A percentile compares a stretch with the other conserved stretches of the same genome.
phyloP scores from a whole-genome alignment of 2,113 vertebrate genomes.

The Nibea albiflora region DNA sequence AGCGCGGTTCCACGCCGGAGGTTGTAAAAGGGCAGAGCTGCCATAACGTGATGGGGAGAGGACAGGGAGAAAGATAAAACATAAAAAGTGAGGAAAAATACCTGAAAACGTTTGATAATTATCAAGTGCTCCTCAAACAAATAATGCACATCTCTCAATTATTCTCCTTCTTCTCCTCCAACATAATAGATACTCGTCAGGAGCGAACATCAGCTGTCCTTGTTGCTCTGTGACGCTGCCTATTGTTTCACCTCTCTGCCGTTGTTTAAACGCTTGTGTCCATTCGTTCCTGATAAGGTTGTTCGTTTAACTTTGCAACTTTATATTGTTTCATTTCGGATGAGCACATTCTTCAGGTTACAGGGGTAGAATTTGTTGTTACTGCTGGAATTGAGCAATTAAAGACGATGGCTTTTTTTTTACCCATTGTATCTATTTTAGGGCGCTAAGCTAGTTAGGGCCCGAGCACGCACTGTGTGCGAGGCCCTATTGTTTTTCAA shows the following conservation, averaged over 20 bases:
- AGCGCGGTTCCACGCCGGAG: constrained; percentile 25
- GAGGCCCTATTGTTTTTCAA: too few relatives aligned
- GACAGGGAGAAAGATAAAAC: constrained; percentile 18
- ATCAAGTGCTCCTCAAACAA: not conserved
- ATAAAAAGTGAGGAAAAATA: not conserved
- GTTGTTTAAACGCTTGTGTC: not conserved
- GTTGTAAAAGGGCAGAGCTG: constrained; percentile 31
- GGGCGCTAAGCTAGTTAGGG: not conserved
- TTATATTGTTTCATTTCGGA: not conserved
- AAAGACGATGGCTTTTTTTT: not conserved
- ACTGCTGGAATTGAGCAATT: constrained; percentile 7
- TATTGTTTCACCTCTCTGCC: not conserved
- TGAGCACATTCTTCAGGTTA: not conserved
- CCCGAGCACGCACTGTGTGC: too few relatives aligned
- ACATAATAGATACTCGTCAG: not conserved
- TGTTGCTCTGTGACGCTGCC: not conserved
- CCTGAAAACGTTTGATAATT: not conserved
- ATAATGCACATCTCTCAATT: not conserved
- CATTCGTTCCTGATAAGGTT: not conserved
- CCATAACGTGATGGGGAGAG: constrained; percentile 17
- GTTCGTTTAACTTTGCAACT: constrained; percentile 1
- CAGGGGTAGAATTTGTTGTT: not conserved
- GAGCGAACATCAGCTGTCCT: not conserved
- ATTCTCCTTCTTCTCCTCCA: not conserved
- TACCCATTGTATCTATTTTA: not conserved